Evolutionary conservation across 2,113 vertebrate genomes (phyloP).

Genomic region (Gulo gulo): DNA sequence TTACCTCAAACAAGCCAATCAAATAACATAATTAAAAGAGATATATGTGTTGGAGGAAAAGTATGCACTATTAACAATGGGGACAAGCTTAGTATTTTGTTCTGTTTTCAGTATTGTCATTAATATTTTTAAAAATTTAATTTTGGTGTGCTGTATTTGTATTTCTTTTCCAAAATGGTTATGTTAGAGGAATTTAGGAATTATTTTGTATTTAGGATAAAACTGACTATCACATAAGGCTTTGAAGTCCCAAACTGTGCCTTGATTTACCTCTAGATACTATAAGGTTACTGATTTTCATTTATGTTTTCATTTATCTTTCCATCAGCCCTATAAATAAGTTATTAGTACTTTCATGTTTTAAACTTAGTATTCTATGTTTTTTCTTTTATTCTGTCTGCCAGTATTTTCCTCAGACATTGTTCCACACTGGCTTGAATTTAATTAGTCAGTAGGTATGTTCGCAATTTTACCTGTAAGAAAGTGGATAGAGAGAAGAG

Average conservation of each 20-base stretch:
- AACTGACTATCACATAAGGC: not conserved
- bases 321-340: not conserved
- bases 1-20: slow-evolving; percentile 19
- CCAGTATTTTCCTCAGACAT: not conserved
- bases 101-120: not conserved
- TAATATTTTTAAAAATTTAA: not conserved
- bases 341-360: not conserved
- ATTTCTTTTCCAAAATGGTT: not conserved
- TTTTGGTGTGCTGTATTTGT: not conserved
- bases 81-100: not conserved
- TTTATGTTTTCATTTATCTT: not conserved
- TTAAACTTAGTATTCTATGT: not conserved
- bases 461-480: not conserved
- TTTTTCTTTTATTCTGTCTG: not conserved
- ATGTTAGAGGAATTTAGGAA: not conserved
- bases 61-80: not conserved
- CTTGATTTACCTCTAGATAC: not conserved
- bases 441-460: not conserved
- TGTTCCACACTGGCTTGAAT: not conserved
- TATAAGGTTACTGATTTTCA: not conserved
- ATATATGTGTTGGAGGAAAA: not conserved
- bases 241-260: not conserved
- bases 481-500: not conserved
- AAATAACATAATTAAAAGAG: not conserved
- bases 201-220: not conserved